Evolutionary conservation across 2,888 invertebrate genomes (phyloP).

Genomic region (Agapetus fuscipes): DNA sequence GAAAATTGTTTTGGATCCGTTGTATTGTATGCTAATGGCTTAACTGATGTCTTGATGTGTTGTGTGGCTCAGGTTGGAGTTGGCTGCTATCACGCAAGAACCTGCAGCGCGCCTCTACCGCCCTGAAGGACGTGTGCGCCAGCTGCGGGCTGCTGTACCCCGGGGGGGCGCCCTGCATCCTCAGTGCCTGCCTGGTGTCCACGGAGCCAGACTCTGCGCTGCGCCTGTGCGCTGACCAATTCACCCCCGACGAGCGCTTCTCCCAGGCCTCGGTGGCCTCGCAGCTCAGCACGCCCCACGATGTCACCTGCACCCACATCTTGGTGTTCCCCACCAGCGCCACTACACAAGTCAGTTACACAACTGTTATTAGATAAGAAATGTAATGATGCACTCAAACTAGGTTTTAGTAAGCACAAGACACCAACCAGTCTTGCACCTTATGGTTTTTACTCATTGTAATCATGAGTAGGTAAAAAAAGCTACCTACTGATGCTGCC

Average conservation of each 20-base stretch:
- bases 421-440: too few species aligned
- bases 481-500: too few species aligned
- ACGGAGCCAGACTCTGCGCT: constrained; percentile 84
- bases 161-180: constrained; percentile 77
- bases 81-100: constrained; percentile 88
- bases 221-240: constrained; percentile 88
- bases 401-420: too few species aligned
- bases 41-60: too few species aligned
- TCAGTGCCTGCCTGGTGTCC: constrained; percentile 96
- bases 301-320: constrained; percentile 95
- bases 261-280: constrained; percentile 80
- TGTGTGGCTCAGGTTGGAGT: constrained; percentile 95
- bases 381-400: too few species aligned
- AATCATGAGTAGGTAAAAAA: too few species aligned
- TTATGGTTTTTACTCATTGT: too few species aligned
- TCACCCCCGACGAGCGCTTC: constrained; percentile 91
- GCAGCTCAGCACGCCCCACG: constrained; percentile 88
- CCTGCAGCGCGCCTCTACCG: constrained; percentile 75
- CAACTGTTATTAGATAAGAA: too few species aligned
- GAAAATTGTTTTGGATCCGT: too few species aligned
- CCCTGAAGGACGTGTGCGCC: constrained; percentile 83
- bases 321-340: constrained; percentile 97
- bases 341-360: constrained; percentile 64
- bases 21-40: too few species aligned
- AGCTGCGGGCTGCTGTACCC: constrained; percentile 79